Conservation (phyloP, 2,888 invertebrate species). For the Campopleginae sp. region DNA sequence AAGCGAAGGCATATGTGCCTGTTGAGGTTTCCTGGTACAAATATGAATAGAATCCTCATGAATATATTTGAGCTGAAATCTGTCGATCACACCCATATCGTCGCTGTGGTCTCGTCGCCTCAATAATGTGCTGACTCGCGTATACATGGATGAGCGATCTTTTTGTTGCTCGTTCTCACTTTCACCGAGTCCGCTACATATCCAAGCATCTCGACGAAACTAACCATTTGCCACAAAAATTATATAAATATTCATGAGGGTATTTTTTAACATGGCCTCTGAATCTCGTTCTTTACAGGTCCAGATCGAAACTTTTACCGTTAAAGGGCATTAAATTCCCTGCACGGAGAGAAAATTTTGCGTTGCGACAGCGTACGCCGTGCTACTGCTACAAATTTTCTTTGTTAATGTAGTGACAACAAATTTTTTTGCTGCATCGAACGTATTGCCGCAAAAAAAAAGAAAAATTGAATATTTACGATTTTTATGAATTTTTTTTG, state of each 20-base stretch:
- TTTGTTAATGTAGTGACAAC: no score
- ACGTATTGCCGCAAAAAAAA: no score
- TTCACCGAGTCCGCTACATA: conserved; percentile 48
- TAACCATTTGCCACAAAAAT: conserved; percentile 1
- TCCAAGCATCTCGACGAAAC: not conserved
- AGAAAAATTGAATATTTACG: no score
- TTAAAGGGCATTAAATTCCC: no score
- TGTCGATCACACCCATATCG: conserved; percentile 49
- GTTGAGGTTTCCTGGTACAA: not conserved
- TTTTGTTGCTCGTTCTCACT: conserved; percentile 58
- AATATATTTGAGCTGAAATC: conserved; percentile 39
- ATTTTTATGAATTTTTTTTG: no score
- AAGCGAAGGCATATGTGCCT: conserved; percentile 39
- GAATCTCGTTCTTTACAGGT: no score
- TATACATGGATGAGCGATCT: conserved; percentile 21
- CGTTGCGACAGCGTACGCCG: no score
- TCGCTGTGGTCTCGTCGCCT: conserved; percentile 15
- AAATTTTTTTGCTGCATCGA: no score
- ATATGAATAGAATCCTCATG: not conserved
- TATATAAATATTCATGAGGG: not conserved
- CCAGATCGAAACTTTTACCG: no score
- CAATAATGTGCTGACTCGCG: conserved; percentile 1
- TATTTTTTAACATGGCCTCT: not conserved
- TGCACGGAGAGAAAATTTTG: no score
- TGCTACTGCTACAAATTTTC: no score